Percentiles rank a stretch among this genome's conserved stretches.
These are phyloP conservation scores for Cephonodes hylas DNA, from an alignment of 2,888 invertebrate species.

Conservation along the genomic window DNA sequence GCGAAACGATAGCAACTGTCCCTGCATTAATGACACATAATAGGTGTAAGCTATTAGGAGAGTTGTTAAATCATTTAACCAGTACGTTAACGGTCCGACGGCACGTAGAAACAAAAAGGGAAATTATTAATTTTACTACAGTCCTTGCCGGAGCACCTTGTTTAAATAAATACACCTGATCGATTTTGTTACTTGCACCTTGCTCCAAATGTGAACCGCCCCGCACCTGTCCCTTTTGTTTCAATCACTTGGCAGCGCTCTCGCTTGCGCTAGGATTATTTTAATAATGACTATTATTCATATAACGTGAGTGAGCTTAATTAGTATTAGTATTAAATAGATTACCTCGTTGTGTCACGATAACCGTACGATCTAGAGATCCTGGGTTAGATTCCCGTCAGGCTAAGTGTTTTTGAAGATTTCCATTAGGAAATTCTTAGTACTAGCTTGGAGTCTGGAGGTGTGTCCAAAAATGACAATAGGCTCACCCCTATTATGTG, in stretches of 20 bases:
- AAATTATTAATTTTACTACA: slow-evolving; percentile 55
- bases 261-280: slow-evolving; percentile 13
- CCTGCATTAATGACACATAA: not conserved
- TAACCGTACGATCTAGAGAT: too few relatives aligned
- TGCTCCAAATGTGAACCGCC: slow-evolving; percentile 56
- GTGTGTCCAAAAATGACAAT: too few relatives aligned
- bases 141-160: slow-evolving; percentile 69
- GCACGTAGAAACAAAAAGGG: slow-evolving; percentile 23
- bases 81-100: slow-evolving; percentile 6
- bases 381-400: too few relatives aligned
- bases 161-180: slow-evolving; percentile 78
- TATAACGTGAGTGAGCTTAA: not conserved
- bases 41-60: not conserved
- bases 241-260: slow-evolving; percentile 28
- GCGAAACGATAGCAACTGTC: too few relatives aligned
- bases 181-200: slow-evolving; percentile 69
- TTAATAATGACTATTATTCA: not conserved
- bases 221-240: slow-evolving; percentile 52
- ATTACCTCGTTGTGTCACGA: too few relatives aligned
- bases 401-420: too few relatives aligned
- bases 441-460: too few relatives aligned
- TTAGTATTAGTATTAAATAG: too few relatives aligned
- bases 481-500: too few relatives aligned
- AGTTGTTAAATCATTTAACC: slow-evolving; percentile 16
- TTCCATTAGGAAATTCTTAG: too few relatives aligned